Evolutionary conservation across 2,888 invertebrate species (phyloP).

Genomic region (Cremastinae sp.): DNA sequence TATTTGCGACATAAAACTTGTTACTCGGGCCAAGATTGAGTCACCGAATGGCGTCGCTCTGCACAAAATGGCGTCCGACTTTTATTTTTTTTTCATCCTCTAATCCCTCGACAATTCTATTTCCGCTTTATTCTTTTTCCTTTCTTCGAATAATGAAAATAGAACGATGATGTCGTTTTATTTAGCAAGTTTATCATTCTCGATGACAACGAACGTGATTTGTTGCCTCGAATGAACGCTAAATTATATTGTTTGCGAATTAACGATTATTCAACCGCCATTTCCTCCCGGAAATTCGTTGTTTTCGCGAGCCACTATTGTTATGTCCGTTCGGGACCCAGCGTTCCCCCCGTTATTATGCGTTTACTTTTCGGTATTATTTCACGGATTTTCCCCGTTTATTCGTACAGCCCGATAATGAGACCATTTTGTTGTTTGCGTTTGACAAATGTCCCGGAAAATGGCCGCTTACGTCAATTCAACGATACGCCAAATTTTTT

Average conservation of each 20-base stretch:
- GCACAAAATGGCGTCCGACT: neutral
- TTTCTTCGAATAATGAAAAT: neutral
- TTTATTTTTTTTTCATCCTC: too few species aligned
- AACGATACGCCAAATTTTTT: neutral
- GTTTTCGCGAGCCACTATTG: constrained; percentile 26
- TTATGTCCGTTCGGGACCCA: constrained; percentile 1
- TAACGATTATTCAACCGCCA: constrained; percentile 32
- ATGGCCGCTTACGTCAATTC: neutral
- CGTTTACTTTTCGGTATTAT: constrained; percentile 19
- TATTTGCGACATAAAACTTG: constrained; percentile 10
- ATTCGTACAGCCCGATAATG: neutral
- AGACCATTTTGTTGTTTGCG: constrained; percentile 1
- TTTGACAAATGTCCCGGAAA: neutral
- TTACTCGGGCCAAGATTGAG: constrained; percentile 19
- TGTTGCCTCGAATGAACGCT: constrained; percentile 18
- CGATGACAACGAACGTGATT: constrained; percentile 33
- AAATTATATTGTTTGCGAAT: constrained; percentile 36
- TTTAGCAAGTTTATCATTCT: too few species aligned
- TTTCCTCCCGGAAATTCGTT: constrained; percentile 22
- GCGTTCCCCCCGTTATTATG: constrained; percentile 21
- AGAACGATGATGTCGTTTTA: constrained; percentile 10
- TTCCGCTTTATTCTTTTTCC: neutral
- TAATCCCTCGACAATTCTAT: too few species aligned
- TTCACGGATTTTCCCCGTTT: constrained; percentile 1
- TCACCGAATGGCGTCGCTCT: constrained; percentile 1